phyloP scores from a whole-genome alignment of 2,888 invertebrate species.

The Idaea biselata region DNA sequence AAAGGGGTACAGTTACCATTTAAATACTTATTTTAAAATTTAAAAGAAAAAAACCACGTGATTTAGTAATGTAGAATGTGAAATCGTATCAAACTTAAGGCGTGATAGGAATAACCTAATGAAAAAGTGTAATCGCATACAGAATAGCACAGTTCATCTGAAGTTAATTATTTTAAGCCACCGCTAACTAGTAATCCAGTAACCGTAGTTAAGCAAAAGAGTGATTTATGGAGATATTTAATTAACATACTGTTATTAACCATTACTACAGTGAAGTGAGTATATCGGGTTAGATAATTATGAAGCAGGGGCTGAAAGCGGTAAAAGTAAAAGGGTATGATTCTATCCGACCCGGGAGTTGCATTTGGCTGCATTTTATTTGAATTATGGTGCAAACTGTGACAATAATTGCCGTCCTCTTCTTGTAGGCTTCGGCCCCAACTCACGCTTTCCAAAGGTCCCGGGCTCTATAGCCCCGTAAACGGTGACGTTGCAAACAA shows the following conservation, averaged over 20 bases:
- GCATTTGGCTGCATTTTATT: too few relatives aligned
- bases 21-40: too few relatives aligned
- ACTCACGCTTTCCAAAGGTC: too few relatives aligned
- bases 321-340: too few relatives aligned
- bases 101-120: background rate
- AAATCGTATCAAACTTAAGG: background rate
- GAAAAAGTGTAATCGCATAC: background rate
- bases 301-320: background rate
- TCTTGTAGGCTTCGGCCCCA: too few relatives aligned
- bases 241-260: constrained; percentile 34
- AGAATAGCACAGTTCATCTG: background rate
- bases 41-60: too few relatives aligned
- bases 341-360: too few relatives aligned
- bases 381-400: too few relatives aligned
- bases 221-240: constrained; percentile 34
- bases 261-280: constrained; percentile 23
- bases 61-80: background rate
- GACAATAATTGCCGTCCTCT: too few relatives aligned
- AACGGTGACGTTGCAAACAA: too few relatives aligned
- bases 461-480: too few relatives aligned
- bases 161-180: background rate
- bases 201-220: constrained; percentile 14
- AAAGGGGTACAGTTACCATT: too few relatives aligned
- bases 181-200: constrained; percentile 7
- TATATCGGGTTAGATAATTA: background rate